phyloP scores from a whole-genome alignment of 2,113 vertebrate species.

The Pangasianodon hypophthalmus region DNA sequence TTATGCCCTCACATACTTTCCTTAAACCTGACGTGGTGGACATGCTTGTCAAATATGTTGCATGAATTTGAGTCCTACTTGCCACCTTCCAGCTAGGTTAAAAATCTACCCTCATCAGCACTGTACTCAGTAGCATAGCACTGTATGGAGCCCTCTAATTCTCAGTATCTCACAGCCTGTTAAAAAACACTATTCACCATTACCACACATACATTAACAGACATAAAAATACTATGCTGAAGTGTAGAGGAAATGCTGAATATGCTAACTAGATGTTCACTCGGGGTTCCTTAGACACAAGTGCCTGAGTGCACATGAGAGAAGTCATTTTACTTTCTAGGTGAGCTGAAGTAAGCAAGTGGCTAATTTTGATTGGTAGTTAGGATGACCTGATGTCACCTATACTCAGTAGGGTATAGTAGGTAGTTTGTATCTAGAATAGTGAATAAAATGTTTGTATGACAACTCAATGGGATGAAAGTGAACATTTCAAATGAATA shows the following conservation, averaged over 20 bases:
- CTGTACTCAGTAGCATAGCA: too few relatives aligned
- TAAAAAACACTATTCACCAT: not conserved
- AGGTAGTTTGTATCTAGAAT: too few relatives aligned
- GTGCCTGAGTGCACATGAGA: not conserved
- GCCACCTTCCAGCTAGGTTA: too few relatives aligned
- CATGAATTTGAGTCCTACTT: not conserved
- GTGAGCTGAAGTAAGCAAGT: too few relatives aligned
- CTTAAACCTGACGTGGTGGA: not conserved
- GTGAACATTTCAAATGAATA: too few relatives aligned
- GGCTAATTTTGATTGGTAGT: not conserved
- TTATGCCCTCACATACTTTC: not conserved
- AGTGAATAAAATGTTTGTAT: too few relatives aligned
- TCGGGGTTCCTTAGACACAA: not conserved
- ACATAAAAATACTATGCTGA: not conserved
- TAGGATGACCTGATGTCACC: not conserved
- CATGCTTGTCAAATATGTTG: not conserved
- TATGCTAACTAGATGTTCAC: not conserved
- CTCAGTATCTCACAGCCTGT: not conserved
- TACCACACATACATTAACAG: not conserved
- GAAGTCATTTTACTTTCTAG: too few relatives aligned
- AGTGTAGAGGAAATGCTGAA: not conserved
- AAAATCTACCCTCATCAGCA: too few relatives aligned
- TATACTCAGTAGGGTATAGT: too few relatives aligned
- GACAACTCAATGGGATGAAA: too few relatives aligned
- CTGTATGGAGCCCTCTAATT: too few relatives aligned